Conservation (phyloP, 2,113 vertebrate genomes). For the Trichechus manatus region DNA sequence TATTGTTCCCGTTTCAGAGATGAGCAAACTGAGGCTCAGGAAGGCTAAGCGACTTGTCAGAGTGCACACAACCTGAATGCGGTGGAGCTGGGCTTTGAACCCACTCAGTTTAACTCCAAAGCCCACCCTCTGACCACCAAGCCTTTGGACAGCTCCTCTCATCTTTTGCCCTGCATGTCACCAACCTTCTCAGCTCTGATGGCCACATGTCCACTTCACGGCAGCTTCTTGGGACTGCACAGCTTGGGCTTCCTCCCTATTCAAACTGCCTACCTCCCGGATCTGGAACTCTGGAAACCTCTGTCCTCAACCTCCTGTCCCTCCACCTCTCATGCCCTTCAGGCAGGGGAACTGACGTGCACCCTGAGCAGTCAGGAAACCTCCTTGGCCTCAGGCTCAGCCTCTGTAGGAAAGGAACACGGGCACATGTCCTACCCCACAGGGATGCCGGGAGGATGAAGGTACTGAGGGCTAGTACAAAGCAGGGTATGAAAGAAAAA, state of each 20-base stretch:
- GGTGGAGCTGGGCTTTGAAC: background rate
- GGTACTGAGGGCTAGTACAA: background rate
- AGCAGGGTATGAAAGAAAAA: background rate
- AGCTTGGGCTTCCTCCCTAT: background rate
- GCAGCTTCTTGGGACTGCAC: background rate
- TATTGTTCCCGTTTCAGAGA: no score
- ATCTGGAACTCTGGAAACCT: background rate
- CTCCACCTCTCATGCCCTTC: no score
- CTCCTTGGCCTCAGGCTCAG: background rate
- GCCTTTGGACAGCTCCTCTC: background rate
- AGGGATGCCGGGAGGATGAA: background rate
- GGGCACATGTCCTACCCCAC: rapidly evolving
- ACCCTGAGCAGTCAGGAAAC: background rate
- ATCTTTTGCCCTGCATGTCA: rapidly evolving
- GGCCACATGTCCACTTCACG: rapidly evolving
- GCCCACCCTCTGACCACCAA: background rate
- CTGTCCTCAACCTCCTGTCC: background rate
- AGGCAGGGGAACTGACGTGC: no score
- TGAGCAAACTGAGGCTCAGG: no score
- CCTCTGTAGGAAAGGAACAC: background rate
- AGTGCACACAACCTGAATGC: no score
- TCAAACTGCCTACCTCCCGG: no score
- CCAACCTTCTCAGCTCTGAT: rapidly evolving
- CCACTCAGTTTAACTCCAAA: background rate
- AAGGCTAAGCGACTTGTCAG: background rate